Conservation (phyloP, 2,888 invertebrate genomes). For the Hyposoter dolosus region DNA sequence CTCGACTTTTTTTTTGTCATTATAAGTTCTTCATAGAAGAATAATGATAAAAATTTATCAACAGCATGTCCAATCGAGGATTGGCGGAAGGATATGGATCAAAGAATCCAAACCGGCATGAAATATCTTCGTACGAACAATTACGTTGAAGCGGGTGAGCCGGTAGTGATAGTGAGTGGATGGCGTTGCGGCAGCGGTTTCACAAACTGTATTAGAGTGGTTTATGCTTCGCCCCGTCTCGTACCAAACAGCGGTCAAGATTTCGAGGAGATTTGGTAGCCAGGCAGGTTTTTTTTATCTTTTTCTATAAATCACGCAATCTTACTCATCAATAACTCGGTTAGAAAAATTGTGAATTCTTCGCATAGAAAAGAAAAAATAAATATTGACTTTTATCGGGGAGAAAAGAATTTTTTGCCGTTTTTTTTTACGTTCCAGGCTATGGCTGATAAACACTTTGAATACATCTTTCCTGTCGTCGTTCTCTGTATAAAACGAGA, state of each 20-base stretch:
- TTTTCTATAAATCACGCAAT: slow-evolving; percentile 27
- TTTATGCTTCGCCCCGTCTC: slow-evolving; percentile 85
- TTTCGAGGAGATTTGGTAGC: slow-evolving; percentile 72
- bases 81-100: slow-evolving; percentile 88
- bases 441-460: slow-evolving; percentile 19
- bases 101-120: slow-evolving; percentile 87
- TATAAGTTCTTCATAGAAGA: not conserved
- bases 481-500: not conserved
- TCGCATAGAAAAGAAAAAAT: not conserved
- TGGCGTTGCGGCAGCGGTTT: slow-evolving; percentile 89
- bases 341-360: not conserved
- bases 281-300: not conserved
- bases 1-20: no score
- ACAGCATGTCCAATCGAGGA: slow-evolving; percentile 84
- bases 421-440: not conserved
- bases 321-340: not conserved
- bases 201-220: slow-evolving; percentile 89
- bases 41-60: not conserved
- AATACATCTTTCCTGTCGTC: slow-evolving; percentile 5
- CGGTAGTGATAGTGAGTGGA: slow-evolving; percentile 90
- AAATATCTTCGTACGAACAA: slow-evolving; percentile 88
- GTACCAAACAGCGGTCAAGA: slow-evolving; percentile 63
- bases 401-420: not conserved
- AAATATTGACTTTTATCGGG: not conserved
- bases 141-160: slow-evolving; percentile 89